Evolutionary conservation across 2,797 vertebrate species (phyloP).

Genomic region (Hemibagrus guttatus): DNA sequence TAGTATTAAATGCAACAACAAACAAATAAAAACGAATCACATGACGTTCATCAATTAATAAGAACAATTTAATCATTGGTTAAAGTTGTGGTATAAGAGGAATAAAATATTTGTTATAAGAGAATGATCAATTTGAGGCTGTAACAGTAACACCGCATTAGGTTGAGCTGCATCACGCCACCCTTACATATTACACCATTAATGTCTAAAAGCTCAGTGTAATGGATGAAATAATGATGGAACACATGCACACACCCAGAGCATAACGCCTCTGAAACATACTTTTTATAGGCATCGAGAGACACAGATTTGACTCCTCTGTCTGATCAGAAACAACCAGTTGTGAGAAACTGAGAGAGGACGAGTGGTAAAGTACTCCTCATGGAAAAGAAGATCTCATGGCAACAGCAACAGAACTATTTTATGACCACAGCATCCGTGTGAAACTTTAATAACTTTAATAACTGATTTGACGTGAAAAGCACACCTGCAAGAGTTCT

Average conservation of each 20-base stretch:
- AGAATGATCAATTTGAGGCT: neutral
- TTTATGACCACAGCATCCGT: neutral
- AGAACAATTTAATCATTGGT: neutral
- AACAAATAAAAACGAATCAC: neutral
- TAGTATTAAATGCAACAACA: neutral
- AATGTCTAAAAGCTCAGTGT: slow-evolving; percentile 65
- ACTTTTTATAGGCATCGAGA: slow-evolving; percentile 64
- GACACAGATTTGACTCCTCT: slow-evolving; percentile 67
- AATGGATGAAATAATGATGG: slow-evolving; percentile 62
- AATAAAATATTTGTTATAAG: neutral
- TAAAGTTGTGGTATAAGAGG: neutral
- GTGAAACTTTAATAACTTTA: slow-evolving; percentile 8
- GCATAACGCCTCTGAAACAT: slow-evolving; percentile 62
- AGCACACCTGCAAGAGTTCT: slow-evolving; percentile 21
- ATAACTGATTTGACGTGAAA: slow-evolving; percentile 33
- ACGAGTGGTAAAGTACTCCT: slow-evolving; percentile 59
- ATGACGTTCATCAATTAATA: neutral
- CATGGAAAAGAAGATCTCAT: slow-evolving; percentile 71
- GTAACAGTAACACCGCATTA: neutral
- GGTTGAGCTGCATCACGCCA: neutral
- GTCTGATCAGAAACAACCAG: slow-evolving; percentile 61
- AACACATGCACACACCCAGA: slow-evolving; percentile 63
- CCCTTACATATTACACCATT: slow-evolving; percentile 38
- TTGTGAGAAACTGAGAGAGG: slow-evolving; percentile 63
- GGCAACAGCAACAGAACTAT: slow-evolving; percentile 67